Base-by-base conservation (phyloP, 2,888 invertebrate species). In the Chelonus formosanus region DNA sequence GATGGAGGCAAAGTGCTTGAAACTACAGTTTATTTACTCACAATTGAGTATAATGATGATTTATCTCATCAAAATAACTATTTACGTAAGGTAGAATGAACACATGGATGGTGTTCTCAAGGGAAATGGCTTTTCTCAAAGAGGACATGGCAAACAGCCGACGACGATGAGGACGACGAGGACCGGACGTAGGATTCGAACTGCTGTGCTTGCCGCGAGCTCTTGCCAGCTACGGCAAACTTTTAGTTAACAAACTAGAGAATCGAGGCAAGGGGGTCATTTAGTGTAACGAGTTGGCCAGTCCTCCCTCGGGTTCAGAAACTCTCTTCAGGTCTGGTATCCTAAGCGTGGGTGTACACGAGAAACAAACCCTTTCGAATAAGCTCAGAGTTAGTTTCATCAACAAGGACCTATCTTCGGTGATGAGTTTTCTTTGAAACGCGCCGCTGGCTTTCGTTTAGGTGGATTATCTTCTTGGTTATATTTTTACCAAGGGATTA, bases 221-320 rank as follows among this genome's bases (percentile, higher is more conserved):
- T 43, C 55, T 48, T 55, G 56, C 50, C 32, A 58, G 50, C 68
- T 57, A 67, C 67, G 70, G 61, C 59, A 70, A 73, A 74, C 72
- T 75, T 76, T 76, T 74, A 76, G 75, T 75, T 76, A 75, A 73
- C 72, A 74, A 73, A 69, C 71, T 72, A 61, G 71, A 67, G 73
- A 72, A 73, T 70, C 70, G 69, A 70, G 69, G 70, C 64, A 71
- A 73, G 68, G 74, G 69, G 73, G 71, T 74, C 71, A 75, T 74
- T 76, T 75, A 75, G 70, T 64, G 66, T 68, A 70, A 70, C 71
- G 69, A 72, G 71, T 72, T 72, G 65, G 71, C 67, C 64, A 73
- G 58, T 44, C 61, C 43, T 61, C 59, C 65, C 54, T 57, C 55
- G 62, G 53, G 61, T 34, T 45, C 55, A 7, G 55, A 55, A 72